These are phyloP conservation scores for Carassius carassius DNA, from an alignment of 2,113 vertebrate species.

Conservation along the genomic window DNA sequence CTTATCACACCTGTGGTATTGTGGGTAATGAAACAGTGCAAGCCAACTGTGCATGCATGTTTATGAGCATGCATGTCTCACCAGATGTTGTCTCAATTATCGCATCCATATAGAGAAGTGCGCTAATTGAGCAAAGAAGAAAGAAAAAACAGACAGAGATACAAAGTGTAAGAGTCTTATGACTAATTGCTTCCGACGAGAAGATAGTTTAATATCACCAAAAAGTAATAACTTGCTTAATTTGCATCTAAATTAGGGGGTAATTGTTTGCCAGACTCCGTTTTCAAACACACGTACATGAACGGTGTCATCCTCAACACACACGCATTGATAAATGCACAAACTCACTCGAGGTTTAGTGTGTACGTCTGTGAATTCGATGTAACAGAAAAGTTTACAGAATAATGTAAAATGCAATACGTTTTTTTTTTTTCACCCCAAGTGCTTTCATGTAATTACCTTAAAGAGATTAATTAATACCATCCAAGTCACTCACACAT, in stretches of 20 bases:
- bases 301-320: not conserved
- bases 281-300: conserved; percentile 32
- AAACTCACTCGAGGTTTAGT: not conserved
- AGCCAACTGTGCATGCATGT: conserved; percentile 46
- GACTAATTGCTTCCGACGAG: conserved; percentile 56
- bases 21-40: conserved; percentile 39
- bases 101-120: conserved; percentile 35
- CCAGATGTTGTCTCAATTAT: conserved; percentile 54
- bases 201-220: conserved; percentile 58
- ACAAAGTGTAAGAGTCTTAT: conserved; percentile 25
- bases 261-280: conserved; percentile 48
- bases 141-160: not conserved
- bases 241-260: conserved; percentile 60
- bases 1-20: conserved; percentile 52
- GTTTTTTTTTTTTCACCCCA: not conserved
- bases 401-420: not conserved
- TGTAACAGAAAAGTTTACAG: not conserved
- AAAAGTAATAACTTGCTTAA: conserved; percentile 59
- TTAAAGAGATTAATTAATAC: conserved; percentile 18
- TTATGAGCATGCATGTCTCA: conserved; percentile 38
- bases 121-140: conserved; percentile 34
- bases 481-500: conserved; percentile 20
- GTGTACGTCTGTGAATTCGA: not conserved
- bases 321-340: conserved; percentile 27
- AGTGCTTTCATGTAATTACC: not conserved